Percentiles rank a stretch among this genome's conserved stretches.
Conservation (phyloP, 1,140 invertebrate species). For the Pseudobourletiella spinata region DNA sequence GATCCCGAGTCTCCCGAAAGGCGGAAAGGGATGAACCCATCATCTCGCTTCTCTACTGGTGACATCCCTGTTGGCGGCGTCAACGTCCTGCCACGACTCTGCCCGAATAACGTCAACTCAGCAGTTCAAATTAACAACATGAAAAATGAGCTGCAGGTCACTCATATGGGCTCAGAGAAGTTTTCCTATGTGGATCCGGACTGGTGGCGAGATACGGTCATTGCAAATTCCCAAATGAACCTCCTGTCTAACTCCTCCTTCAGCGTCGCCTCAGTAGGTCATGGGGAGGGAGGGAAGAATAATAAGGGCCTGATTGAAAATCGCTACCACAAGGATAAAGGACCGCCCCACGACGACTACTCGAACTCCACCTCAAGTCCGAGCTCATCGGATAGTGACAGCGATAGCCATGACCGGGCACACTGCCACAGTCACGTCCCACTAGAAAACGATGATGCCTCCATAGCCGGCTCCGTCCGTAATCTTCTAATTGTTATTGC, state of each 20-base stretch:
- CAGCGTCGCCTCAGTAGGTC: not conserved
- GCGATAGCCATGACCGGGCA: conserved; percentile 3
- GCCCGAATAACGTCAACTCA: not conserved
- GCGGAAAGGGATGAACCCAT: no score
- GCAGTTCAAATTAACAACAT: not conserved
- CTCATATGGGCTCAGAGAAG: conserved; percentile 7
- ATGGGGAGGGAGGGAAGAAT: not conserved
- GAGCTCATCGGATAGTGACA: not conserved
- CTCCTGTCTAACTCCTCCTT: conserved; percentile 14
- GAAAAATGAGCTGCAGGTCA: conserved; percentile 1
- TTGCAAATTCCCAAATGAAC: conserved; percentile 30
- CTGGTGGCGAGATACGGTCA: conserved; percentile 32
- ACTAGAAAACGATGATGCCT: conserved; percentile 4
- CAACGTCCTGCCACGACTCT: not conserved
- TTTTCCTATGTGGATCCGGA: conserved; percentile 31
- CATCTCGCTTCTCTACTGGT: not conserved
- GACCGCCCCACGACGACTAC: not conserved
- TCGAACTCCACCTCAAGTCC: not conserved
- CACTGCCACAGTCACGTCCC: conserved; percentile 35
- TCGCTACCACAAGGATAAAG: not conserved
- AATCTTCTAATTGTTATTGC: conserved; percentile 50
- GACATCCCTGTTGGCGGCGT: not conserved
- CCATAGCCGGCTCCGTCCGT: conserved; percentile 38
- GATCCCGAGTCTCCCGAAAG: not conserved
- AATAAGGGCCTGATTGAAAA: not conserved